phyloP scores from a whole-genome alignment of 1,140 invertebrate genomes.

The Linepithema humile region DNA sequence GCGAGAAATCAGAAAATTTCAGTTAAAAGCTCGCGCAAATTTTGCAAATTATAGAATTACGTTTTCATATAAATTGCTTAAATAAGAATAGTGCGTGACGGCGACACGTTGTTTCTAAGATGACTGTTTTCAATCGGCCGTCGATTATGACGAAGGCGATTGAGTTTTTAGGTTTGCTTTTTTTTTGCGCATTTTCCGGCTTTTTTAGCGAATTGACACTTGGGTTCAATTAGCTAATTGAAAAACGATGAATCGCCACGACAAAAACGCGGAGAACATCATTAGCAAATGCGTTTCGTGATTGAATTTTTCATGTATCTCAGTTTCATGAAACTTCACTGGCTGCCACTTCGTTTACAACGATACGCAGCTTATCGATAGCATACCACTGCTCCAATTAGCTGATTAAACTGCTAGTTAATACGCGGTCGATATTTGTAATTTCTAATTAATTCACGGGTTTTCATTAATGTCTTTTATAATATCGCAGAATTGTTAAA shows the following conservation, averaged over 20 bases:
- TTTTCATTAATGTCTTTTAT: conserved; percentile 33
- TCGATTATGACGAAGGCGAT: neutral
- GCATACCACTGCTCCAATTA: conserved; percentile 59
- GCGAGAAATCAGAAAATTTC: neutral
- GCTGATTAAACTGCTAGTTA: conserved; percentile 65
- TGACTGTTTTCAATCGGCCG: neutral
- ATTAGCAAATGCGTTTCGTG: conserved; percentile 71
- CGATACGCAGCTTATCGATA: conserved; percentile 36
- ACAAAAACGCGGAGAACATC: conserved; percentile 46
- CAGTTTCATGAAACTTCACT: conserved; percentile 41
- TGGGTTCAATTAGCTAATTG: conserved; percentile 67
- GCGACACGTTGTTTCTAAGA: neutral
- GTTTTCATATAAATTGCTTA: neutral
- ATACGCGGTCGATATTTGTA: conserved; percentile 38
- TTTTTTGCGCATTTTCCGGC: neutral
- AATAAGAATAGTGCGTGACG: neutral
- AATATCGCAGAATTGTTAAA: conserved; percentile 18
- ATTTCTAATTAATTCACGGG: conserved; percentile 35
- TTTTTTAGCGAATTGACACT: conserved; percentile 40
- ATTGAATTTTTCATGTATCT: conserved; percentile 71
- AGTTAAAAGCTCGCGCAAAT: neutral
- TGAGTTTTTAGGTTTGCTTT: neutral
- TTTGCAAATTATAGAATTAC: neutral
- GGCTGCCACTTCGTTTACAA: conserved; percentile 50
- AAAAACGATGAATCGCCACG: conserved; percentile 60